These are phyloP conservation scores for Rhadinocentrus ornatus DNA, from an alignment of 2,797 vertebrate species.

Conservation along the genomic window DNA sequence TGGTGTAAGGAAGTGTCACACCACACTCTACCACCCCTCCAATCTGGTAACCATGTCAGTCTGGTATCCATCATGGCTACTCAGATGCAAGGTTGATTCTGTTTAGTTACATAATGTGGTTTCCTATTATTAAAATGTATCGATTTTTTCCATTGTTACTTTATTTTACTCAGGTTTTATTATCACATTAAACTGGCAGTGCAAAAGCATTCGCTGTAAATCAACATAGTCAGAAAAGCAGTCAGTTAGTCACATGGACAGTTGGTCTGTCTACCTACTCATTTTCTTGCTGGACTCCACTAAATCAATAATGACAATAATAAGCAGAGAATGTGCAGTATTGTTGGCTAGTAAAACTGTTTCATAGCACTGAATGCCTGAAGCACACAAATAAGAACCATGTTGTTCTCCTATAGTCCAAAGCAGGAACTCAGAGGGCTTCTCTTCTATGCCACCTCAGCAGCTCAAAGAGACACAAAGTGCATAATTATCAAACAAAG, in stretches of 20 bases:
- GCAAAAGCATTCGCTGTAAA: too few species aligned
- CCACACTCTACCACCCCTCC: not conserved
- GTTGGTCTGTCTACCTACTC: not conserved
- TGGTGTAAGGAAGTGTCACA: conserved; percentile 19
- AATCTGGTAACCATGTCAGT: not conserved
- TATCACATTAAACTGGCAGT: too few species aligned
- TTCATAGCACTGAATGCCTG: not conserved
- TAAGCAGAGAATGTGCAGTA: not conserved
- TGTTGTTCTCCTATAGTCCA: conserved; percentile 8
- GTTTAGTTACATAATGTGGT: not conserved
- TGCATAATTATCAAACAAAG: not conserved
- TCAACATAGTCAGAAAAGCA: too few species aligned
- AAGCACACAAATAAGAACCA: not conserved
- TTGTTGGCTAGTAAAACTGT: not conserved
- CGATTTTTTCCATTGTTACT: not conserved
- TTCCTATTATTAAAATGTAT: not conserved
- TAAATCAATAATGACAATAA: not conserved
- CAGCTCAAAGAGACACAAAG: not conserved
- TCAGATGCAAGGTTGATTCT: not conserved
- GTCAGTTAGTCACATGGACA: too few species aligned
- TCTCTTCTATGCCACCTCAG: not conserved
- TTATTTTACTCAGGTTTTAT: not conserved
- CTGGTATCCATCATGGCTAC: not conserved
- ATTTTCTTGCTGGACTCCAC: not conserved
- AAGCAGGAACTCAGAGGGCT: not conserved